A percentile compares a stretch with the other conserved stretches of the same genome.
Conservation (phyloP, 2,113 vertebrate genomes). For the Forbesichthys agassizii region DNA sequence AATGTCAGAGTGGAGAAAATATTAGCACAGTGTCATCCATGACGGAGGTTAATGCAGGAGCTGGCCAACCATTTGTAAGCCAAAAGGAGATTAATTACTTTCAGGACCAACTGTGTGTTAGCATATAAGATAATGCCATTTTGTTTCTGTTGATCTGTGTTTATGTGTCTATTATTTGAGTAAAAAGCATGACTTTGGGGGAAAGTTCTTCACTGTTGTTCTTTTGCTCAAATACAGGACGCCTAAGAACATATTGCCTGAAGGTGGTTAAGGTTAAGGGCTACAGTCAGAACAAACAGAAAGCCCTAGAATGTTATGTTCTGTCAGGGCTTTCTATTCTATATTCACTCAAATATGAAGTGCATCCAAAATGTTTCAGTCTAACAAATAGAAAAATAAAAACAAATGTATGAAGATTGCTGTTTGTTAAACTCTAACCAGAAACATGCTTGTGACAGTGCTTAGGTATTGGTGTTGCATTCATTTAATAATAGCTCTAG, state of each 20-base stretch:
- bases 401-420: background rate
- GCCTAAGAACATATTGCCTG: background rate
- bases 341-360: too few species aligned
- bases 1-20: slow-evolving; percentile 57
- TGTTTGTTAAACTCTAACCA: background rate
- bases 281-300: background rate
- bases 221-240: slow-evolving; percentile 8
- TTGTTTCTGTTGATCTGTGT: slow-evolving; percentile 2
- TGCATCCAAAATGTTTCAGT: background rate
- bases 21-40: slow-evolving; percentile 54
- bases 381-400: background rate
- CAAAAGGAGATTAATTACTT: slow-evolving; percentile 60
- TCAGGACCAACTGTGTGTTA: background rate
- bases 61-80: slow-evolving; percentile 47
- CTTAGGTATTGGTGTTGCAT: too few species aligned
- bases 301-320: background rate
- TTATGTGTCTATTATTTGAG: background rate
- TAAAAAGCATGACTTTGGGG: too few species aligned
- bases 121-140: slow-evolving; percentile 16
- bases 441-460: too few species aligned
- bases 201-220: background rate
- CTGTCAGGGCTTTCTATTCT: too few species aligned
- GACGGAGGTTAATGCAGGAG: slow-evolving; percentile 55
- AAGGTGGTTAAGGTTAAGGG: background rate
- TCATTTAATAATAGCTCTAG: background rate